These are phyloP conservation scores for Leptinotarsa juncta DNA, from an alignment of 2,888 invertebrate species.

Conservation along the genomic window DNA sequence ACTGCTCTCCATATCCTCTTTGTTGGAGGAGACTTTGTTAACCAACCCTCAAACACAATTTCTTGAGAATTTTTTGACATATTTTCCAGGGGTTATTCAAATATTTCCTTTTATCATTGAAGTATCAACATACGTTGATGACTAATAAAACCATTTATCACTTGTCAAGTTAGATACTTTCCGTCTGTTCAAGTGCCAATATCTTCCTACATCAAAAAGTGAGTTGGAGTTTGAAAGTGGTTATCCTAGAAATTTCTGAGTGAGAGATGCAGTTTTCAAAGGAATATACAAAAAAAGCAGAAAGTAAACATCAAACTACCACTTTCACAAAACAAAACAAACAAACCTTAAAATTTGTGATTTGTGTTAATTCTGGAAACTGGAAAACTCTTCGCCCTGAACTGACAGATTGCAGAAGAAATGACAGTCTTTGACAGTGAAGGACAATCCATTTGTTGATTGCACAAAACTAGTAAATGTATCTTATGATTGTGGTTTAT, in stretches of 20 bases:
- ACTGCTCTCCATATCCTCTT: slow-evolving; percentile 94
- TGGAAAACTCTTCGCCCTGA: too few relatives aligned
- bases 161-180: slow-evolving; percentile 28
- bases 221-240: neutral
- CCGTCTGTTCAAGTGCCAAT: neutral
- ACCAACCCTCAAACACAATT: slow-evolving; percentile 91
- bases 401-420: too few relatives aligned
- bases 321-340: too few relatives aligned
- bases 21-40: slow-evolving; percentile 94
- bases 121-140: slow-evolving; percentile 36
- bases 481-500: too few relatives aligned
- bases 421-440: too few relatives aligned
- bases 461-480: too few relatives aligned
- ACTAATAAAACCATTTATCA: slow-evolving; percentile 32
- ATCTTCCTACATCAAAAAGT: neutral
- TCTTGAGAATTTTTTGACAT: slow-evolving; percentile 72
- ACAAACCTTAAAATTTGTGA: too few relatives aligned
- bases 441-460: too few relatives aligned
- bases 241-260: neutral
- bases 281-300: neutral
- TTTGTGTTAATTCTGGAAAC: too few relatives aligned
- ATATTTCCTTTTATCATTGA: slow-evolving; percentile 19
- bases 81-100: slow-evolving; percentile 29
- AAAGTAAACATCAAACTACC: too few relatives aligned
- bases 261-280: too few relatives aligned